Percentiles rank a stretch among this genome's conserved stretches.
Conservation (phyloP, 1,140 invertebrate species). For the Caenorhabditis elegans region WBcel235 BX284604.4:9356001-9356500, state of each 20-base stretch:
- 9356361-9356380: background rate
- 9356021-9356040: background rate
- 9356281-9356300: background rate
- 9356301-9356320: background rate
- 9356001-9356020: background rate
- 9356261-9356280: background rate
- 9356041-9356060: background rate
- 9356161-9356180: background rate
- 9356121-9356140: background rate
- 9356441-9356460: background rate
- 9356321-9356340: background rate
- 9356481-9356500: too few relatives aligned
- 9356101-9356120: background rate
- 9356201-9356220: slow-evolving; percentile 1
- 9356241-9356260: background rate
- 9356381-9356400: background rate
- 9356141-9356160: background rate
- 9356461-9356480: background rate
- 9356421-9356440: slow-evolving; percentile 3
- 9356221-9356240: background rate
- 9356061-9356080: background rate
- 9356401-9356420: background rate
- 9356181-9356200: background rate
- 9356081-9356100: background rate
- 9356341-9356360: background rate